Conservation (phyloP, 2,888 invertebrate genomes). For the Sympetrum striolatum region DNA sequence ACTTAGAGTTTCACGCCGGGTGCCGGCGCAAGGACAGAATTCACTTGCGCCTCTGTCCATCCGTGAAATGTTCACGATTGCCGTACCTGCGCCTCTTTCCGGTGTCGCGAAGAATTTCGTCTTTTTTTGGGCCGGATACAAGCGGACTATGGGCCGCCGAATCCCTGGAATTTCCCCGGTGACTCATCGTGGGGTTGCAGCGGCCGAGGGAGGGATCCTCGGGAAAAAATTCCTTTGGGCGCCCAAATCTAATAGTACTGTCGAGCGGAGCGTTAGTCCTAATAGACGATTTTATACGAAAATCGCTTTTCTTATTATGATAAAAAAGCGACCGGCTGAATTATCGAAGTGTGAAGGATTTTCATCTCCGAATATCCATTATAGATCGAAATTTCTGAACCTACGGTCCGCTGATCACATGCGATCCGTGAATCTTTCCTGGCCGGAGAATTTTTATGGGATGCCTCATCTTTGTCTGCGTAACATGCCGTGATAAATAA, state of each 20-base stretch:
- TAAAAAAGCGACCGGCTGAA: too few species aligned
- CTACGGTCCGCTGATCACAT: too few species aligned
- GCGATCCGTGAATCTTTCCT: too few species aligned
- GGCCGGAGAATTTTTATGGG: too few species aligned
- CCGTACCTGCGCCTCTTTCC: neutral
- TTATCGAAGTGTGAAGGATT: too few species aligned
- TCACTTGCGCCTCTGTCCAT: constrained; percentile 9
- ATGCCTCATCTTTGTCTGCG: too few species aligned
- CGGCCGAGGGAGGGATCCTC: neutral
- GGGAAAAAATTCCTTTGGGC: neutral
- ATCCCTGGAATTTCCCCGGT: neutral
- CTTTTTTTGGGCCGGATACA: neutral
- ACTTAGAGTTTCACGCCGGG: neutral
- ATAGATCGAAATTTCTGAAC: too few species aligned
- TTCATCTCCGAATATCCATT: too few species aligned
- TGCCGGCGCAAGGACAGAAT: constrained; percentile 5
- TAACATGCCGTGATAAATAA: too few species aligned
- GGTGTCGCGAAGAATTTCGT: neutral
- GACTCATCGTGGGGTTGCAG: neutral
- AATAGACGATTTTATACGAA: neutral
- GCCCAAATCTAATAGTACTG: neutral
- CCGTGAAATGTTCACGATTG: neutral
- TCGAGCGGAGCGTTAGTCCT: neutral
- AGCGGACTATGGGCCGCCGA: neutral
- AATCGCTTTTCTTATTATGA: too few species aligned